A percentile compares a stretch with the other conserved stretches of the same genome.
Conservation (phyloP, 2,113 vertebrate genomes). For the Pteropus alecto region DNA sequence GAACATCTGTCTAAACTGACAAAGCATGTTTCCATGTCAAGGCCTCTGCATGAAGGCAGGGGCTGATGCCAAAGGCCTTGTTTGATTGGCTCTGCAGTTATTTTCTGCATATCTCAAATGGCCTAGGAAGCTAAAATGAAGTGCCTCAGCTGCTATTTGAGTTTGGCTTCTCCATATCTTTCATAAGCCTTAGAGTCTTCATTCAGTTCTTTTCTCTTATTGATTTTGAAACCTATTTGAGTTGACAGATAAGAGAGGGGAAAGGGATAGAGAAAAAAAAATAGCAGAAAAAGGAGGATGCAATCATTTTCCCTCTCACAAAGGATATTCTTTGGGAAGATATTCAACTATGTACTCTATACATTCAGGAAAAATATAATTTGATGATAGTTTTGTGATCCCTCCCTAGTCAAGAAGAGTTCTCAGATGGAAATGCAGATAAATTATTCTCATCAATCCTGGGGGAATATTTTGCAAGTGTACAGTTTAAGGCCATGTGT, state of each 20-base stretch:
- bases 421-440: not conserved
- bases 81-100: not conserved
- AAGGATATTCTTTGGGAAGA: not conserved
- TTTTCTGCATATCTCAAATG: slow-evolving; percentile 50
- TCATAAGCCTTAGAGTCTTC: slow-evolving; percentile 33
- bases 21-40: not conserved
- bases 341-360: not conserved
- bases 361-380: not conserved
- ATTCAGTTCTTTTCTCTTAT: not conserved
- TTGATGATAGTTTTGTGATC: not conserved
- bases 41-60: fast-evolving
- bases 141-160: not conserved
- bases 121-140: slow-evolving; percentile 13
- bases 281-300: not conserved
- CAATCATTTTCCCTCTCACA: not conserved
- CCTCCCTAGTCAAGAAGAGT: not conserved
- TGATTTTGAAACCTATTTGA: slow-evolving; percentile 52
- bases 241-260: not conserved
- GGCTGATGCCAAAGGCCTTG: not conserved
- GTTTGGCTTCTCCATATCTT: not conserved
- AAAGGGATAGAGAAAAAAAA: not conserved
- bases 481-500: not conserved
- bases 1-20: not conserved
- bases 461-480: not conserved
- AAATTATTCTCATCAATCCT: not conserved